A percentile compares a stretch with the other conserved stretches of the same genome.
Evolutionary conservation across 1,140 invertebrate genomes (phyloP).

Genomic region (Sminthurides bifidus): DNA sequence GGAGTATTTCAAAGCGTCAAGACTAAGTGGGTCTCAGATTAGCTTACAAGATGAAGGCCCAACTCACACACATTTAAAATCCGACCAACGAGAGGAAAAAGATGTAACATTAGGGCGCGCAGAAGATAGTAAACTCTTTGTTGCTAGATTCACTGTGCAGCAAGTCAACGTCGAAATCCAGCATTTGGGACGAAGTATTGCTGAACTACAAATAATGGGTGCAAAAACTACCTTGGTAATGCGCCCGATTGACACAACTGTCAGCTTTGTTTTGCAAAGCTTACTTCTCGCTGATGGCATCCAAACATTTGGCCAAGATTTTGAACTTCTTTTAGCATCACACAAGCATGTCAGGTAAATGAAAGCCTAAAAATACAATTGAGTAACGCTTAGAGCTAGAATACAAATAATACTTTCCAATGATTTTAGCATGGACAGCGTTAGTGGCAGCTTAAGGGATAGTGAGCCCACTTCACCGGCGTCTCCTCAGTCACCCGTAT

Average conservation of each 20-base stretch:
- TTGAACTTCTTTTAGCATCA: constrained; percentile 83
- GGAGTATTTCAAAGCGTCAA: constrained; percentile 10
- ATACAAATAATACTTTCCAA: background rate
- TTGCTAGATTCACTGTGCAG: constrained; percentile 41
- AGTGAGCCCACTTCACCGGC: constrained; percentile 79
- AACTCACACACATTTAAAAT: background rate
- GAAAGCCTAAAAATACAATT: constrained; percentile 2
- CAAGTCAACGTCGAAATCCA: constrained; percentile 38
- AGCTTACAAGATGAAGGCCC: constrained; percentile 12
- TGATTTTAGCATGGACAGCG: constrained; percentile 67
- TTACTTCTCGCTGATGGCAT: constrained; percentile 84
- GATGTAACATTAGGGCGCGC: background rate
- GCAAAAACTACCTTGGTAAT: constrained; percentile 59
- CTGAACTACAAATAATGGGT: constrained; percentile 79
- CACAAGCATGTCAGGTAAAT: constrained; percentile 77
- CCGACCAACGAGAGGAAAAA: background rate
- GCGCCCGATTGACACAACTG: constrained; percentile 54
- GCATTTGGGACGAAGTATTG: constrained; percentile 69
- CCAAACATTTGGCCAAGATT: constrained; percentile 88
- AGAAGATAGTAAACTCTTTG: constrained; percentile 50
- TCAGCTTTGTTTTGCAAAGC: constrained; percentile 78
- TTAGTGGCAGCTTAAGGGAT: constrained; percentile 79
- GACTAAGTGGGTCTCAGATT: constrained; percentile 8
- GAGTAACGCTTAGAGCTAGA: background rate
- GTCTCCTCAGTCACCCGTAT: constrained; percentile 39